Evolutionary conservation across 2,888 invertebrate genomes (phyloP).

Genomic region (Macrostomum cliftonense): DNA sequence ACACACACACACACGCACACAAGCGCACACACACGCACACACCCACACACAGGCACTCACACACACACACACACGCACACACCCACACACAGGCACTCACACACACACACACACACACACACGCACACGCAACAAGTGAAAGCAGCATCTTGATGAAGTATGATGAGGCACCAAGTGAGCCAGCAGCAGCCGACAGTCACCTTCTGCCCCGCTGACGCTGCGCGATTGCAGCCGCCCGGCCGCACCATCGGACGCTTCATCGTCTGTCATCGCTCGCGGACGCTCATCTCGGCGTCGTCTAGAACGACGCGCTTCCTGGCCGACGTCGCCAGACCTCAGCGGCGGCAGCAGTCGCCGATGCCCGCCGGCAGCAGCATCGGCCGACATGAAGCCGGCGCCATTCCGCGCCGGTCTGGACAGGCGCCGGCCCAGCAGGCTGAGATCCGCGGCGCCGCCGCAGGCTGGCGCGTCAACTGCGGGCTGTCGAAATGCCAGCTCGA

Average conservation of each 20-base stretch:
- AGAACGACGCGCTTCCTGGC: not conserved
- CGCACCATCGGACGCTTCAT: conserved; percentile 12
- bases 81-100: no score
- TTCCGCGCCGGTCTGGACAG: not conserved
- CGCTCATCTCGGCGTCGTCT: conserved; percentile 12
- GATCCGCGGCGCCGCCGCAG: conserved; percentile 26
- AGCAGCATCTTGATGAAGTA: no score
- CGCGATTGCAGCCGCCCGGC: not conserved
- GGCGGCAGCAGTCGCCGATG: not conserved
- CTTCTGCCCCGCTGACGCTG: not conserved
- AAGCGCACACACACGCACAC: no score
- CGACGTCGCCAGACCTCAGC: not conserved
- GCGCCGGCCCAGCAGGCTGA: no score
- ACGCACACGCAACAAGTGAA: no score
- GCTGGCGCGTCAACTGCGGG: conserved; percentile 31
- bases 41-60: no score
- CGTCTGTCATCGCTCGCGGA: conserved; percentile 15
- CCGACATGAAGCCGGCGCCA: not conserved
- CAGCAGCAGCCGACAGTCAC: not conserved
- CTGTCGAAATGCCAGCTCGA: conserved; percentile 35
- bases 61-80: no score
- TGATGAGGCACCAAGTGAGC: no score
- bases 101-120: no score
- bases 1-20: no score
- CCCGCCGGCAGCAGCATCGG: not conserved